Base-by-base conservation (phyloP, 1,140 invertebrate species). In the Drosophila cardini region DNA sequence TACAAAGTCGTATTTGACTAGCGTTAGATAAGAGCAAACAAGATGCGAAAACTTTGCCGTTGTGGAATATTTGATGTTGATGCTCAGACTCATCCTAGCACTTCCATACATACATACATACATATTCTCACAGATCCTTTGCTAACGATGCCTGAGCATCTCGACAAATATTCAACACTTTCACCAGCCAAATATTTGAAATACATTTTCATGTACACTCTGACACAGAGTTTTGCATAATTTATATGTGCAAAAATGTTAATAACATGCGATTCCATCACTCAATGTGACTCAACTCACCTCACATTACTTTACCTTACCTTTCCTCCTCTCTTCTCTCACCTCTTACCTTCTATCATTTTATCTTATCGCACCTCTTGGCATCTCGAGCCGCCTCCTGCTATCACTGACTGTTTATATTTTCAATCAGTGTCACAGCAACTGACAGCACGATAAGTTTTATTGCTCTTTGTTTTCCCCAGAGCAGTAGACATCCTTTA, bases 371-470 rank as follows among this genome's bases (percentile, higher is more conserved):
- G 11, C 50, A 16, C n/a, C 30, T 26, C 21, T 9, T 8, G 8
- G 4, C 30, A 53, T 34, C 30, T 53, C 50, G 50, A 53, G 32
- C 50, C 36, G 50, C 13, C 50, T 53, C 64, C 68, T 15, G 30
- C 32, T 53, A 32, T 6, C 50, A 36, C 63, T 71, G 72, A 76
- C 68, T 82, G 78, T 76, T 79, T 83, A 87, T 76, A 87, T 87
- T 86, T 86, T 87, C 83, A 86, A 86, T 87, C 83, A 87, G 76
- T 86, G 83, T 79, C 83, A 87, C 34, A 71, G 34, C 70, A 61
- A 50, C 30, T 76, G 83, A 76, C 69, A 86, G 65, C 60, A 52
- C 71, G 74, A 72, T 78, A 79, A 79, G 61, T 86, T 87, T 87
- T 73, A 79, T 75, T 70, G 67, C 57, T 53, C 50, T 36, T 53